These are phyloP conservation scores for Uropsilus gracilis DNA, from an alignment of 2,113 vertebrate species.

Conservation along the genomic window DNA sequence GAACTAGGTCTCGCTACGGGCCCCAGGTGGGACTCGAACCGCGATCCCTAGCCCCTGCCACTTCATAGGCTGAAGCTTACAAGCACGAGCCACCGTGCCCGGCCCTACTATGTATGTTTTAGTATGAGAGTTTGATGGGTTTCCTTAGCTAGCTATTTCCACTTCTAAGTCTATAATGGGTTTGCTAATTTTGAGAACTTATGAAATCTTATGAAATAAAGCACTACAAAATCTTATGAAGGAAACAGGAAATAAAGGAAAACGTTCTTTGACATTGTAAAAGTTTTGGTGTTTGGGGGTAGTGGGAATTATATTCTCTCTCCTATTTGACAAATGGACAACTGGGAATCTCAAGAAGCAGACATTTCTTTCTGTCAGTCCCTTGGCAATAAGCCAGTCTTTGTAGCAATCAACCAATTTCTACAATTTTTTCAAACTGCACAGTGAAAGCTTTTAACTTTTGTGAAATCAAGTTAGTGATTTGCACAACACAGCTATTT, in stretches of 20 bases:
- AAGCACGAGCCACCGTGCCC: no score
- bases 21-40: no score
- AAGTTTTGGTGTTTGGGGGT: not conserved
- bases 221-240: not conserved
- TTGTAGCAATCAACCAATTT: not conserved
- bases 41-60: no score
- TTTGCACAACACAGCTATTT: not conserved
- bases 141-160: conserved; percentile 28
- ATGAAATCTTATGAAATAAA: not conserved
- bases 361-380: not conserved
- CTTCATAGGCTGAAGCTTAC: no score
- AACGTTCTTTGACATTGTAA: conserved; percentile 24
- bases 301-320: not conserved
- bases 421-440: conserved; percentile 11
- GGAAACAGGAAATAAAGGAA: not conserved
- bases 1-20: no score
- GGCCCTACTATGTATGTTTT: conserved; percentile 26
- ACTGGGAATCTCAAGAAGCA: conserved; percentile 22
- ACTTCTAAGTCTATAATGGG: not conserved
- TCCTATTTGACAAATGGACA: not conserved
- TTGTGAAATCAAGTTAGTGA: conserved; percentile 23
- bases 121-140: not conserved
- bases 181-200: not conserved
- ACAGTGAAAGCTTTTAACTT: not conserved
- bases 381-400: not conserved